A percentile compares a stretch with the other conserved stretches of the same genome.
Evolutionary conservation across 2,797 vertebrate species (phyloP).

Genomic region (Carapus acus): DNA sequence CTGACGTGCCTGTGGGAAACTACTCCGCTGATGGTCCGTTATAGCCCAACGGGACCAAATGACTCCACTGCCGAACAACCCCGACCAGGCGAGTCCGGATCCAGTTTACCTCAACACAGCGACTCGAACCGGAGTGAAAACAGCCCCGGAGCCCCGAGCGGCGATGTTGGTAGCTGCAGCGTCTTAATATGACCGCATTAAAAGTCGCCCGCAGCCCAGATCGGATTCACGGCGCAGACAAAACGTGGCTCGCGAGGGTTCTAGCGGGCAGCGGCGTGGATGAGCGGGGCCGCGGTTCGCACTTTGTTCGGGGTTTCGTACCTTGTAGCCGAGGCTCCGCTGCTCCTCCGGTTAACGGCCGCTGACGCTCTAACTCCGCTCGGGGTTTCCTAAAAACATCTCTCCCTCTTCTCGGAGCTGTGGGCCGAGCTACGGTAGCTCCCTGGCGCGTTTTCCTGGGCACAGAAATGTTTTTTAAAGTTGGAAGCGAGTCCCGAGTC

Average conservation of each 20-base stretch:
- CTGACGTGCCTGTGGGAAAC: not conserved
- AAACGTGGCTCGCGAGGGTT: not conserved
- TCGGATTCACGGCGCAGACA: not conserved
- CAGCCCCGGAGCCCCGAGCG: not conserved
- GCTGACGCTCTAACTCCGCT: not conserved
- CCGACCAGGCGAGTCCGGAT: not conserved
- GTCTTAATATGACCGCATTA: conserved; percentile 2
- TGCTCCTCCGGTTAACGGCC: not conserved
- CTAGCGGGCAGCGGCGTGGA: not conserved
- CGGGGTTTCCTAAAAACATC: not conserved
- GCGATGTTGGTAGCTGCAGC: not conserved
- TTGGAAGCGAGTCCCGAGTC: conserved; percentile 2
- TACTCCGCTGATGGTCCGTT: not conserved
- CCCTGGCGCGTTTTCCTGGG: not conserved
- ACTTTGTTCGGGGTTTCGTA: conserved; percentile 12
- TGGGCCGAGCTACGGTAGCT: too few relatives aligned
- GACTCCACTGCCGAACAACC: too few relatives aligned
- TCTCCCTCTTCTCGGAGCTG: not conserved
- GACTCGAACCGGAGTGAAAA: not conserved
- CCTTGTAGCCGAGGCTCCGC: conserved; percentile 15
- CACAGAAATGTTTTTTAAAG: not conserved
- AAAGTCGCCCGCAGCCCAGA: not conserved
- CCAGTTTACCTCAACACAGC: too few relatives aligned
- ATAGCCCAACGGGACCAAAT: not conserved
- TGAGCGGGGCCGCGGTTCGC: not conserved